Conservation (phyloP, 2,113 vertebrate species). For the Nycticebus coucang region DNA sequence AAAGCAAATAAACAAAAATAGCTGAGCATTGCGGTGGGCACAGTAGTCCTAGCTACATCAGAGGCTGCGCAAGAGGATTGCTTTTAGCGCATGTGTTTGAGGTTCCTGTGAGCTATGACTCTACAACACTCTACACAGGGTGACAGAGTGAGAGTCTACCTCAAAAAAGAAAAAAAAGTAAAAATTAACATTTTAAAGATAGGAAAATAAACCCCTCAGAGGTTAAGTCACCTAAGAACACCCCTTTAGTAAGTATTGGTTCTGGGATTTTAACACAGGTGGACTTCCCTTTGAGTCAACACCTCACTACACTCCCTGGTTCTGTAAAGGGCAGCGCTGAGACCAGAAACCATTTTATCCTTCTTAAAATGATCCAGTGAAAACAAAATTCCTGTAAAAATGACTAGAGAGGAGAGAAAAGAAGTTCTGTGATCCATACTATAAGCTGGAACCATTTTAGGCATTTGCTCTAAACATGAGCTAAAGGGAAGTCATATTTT, state of each 20-base stretch:
- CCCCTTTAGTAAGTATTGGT: neutral
- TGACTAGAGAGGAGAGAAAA: neutral
- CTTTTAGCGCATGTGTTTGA: too few species aligned
- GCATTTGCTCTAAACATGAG: neutral
- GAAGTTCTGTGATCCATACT: neutral
- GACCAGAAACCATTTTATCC: neutral
- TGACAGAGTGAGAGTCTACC: too few species aligned
- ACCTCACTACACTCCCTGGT: neutral
- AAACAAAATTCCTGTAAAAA: conserved; percentile 13
- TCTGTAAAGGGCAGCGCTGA: neutral
- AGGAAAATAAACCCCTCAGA: neutral
- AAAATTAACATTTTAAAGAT: neutral
- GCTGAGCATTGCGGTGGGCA: too few species aligned
- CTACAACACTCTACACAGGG: too few species aligned
- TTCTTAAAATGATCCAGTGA: neutral
- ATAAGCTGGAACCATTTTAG: neutral
- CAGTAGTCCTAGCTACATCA: too few species aligned
- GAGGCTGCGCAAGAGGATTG: too few species aligned
- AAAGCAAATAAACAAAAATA: too few species aligned
- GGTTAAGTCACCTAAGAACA: neutral
- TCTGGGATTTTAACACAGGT: neutral
- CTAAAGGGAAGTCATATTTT: neutral
- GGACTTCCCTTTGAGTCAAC: neutral
- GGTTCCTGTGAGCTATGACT: too few species aligned
- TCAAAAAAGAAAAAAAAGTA: too few species aligned